Base-by-base conservation (phyloP, 2,888 invertebrate species). In the Choristoneura rosaceana region DNA sequence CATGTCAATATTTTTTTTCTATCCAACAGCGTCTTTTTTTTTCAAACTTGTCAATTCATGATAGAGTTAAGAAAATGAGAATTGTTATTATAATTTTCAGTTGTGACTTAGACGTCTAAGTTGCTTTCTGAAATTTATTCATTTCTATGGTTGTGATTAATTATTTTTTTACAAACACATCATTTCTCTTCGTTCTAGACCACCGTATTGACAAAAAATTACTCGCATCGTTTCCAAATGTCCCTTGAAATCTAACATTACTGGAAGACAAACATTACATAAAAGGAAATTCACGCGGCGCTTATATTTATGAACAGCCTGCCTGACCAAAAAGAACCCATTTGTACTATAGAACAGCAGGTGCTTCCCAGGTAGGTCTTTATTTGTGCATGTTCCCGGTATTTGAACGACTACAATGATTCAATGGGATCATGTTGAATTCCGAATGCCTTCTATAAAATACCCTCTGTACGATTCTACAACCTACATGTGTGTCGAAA, bases 311-410 rank as follows among this genome's bases (percentile, higher is more conserved):
- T 82, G 79, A 80, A 78, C 80, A 80, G 50, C 75, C 60, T 59
- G 70, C 75, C 60, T 59, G 70, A 14, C 61, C 64, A 59, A 78
- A 79, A 77, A 59, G 76, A 70, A 75, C 78, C 75, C 74, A 63
- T 64, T 74, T 67, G 63, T 58, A 76, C 78, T 79, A 76, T 77
- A 78, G 77, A 73, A 79, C 88, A 89, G 90, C 92, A 91, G 93
- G 92, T 92, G 91, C 76, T 87, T 77, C 78, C 80, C 92, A 93
- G 93, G 93, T 92, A 92, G 89, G 84, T 80, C 80, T 80, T 86
- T 82, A 86, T 91, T 69, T 89, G 84, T 87, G 78, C 77, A 75
- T 78, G 77, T 88, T 89, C 89, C 81, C 75, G 81, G 88, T 89
- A 89, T 87, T 87, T 84, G 82, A 84, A 77, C 80, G 78, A 85